Base-by-base conservation (phyloP, 1,140 invertebrate species). In the Ctenoplectra terminalis region DNA sequence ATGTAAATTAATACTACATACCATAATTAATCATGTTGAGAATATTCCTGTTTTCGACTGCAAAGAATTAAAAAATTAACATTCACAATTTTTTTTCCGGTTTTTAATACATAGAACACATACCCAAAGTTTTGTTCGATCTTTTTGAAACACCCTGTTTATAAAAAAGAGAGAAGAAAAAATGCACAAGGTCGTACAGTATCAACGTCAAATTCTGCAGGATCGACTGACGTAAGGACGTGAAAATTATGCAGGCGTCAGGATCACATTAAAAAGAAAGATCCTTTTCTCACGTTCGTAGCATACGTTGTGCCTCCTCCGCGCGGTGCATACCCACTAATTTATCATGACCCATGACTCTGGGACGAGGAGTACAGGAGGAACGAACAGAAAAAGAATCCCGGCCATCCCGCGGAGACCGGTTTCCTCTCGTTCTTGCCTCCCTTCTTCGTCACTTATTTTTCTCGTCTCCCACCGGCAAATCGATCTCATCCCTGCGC, bases 331-430 rank as follows among this genome's bases (percentile, higher is more conserved):
- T 75, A 72, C 72, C 73, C 74, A 63, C 83, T 83, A 83, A 85
- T 80, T 85, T 80, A 83, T 78, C 84, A 64, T 83, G 84, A 85
- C 81, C 81, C 75, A 40, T 82, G 83, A 78, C 80, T 82, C 54
- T 50, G 40, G 43, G 63, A 74, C 54, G 64, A 66, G 56, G 52
- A 50, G 63, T 20, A 66, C 43, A 52, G 48, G 43, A 48, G 63
- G 60, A 43, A 64, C 58, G 61, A 75, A 46, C 23, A 69, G 69
- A 73, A 82, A 84, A 86, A 85, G 64, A 85, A 76, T 78, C 78
- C 34, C 26, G 67, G 48, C 52, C 58, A 66, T 84, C 84, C 73
- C 77, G 71, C 31, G 64, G 81, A 74, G 82, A 87, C 86, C 86
- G 86, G 86, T 87, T 87, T 84, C 81, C 87, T 78, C 76, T 76